Percentiles rank a stretch among this genome's conserved stretches.
Evolutionary conservation across 2,888 invertebrate genomes (phyloP).

Genomic region (Lithophane semibrunnea): DNA sequence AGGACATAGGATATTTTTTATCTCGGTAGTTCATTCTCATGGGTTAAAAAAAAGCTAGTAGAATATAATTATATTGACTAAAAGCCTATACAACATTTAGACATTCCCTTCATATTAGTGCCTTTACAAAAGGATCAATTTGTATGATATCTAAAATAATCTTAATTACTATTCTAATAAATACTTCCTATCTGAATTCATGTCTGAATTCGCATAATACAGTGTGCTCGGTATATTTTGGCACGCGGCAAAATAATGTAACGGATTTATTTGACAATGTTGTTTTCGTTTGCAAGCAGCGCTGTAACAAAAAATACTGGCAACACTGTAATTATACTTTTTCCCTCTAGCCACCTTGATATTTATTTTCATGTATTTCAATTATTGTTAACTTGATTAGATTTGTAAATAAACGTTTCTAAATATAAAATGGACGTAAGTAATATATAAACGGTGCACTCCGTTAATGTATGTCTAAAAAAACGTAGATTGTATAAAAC

Average conservation of each 20-base stretch:
- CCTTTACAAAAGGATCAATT: slow-evolving; percentile 46
- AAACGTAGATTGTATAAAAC: slow-evolving; percentile 56
- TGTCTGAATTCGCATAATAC: background rate
- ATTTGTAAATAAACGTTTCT: slow-evolving; percentile 42
- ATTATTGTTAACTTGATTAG: background rate
- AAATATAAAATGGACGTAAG: slow-evolving; percentile 17
- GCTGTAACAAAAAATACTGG: slow-evolving; percentile 5
- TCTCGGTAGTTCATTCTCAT: background rate
- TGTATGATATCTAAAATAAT: slow-evolving; percentile 31
- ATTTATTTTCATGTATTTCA: slow-evolving; percentile 38
- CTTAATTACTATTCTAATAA: background rate
- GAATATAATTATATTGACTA: background rate
- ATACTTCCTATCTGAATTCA: background rate
- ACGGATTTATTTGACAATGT: background rate
- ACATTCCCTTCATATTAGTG: slow-evolving; percentile 41
- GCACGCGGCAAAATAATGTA: background rate
- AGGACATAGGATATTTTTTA: background rate
- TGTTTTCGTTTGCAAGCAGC: background rate
- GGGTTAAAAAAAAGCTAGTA: background rate
- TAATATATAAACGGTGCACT: slow-evolving; percentile 22
- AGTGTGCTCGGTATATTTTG: slow-evolving; percentile 13
- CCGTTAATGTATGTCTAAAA: slow-evolving; percentile 27
- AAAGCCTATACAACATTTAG: slow-evolving; percentile 1
- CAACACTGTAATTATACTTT: background rate
- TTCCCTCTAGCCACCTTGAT: slow-evolving; percentile 9